These are phyloP conservation scores for Gastrophryne carolinensis DNA, from an alignment of 2,797 vertebrate genomes.

Conservation along the genomic window DNA sequence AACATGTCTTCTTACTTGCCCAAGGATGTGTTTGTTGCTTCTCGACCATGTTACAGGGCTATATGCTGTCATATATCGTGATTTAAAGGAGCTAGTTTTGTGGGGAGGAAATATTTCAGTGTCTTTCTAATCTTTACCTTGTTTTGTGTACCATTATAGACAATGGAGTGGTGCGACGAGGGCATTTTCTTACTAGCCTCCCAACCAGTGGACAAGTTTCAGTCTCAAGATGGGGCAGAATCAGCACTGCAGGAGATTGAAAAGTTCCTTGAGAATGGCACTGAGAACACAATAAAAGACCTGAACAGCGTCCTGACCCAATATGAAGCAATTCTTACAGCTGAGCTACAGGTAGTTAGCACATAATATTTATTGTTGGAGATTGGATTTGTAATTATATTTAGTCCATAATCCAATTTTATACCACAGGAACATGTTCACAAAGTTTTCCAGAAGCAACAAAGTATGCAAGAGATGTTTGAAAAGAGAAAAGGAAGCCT, in stretches of 20 bases:
- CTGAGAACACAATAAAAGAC: slow-evolving; percentile 81
- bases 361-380: neutral
- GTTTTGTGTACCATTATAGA: slow-evolving; percentile 65
- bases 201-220: slow-evolving; percentile 94
- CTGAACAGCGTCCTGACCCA: slow-evolving; percentile 75
- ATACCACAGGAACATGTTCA: slow-evolving; percentile 84
- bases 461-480: slow-evolving; percentile 94
- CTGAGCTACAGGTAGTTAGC: slow-evolving; percentile 80
- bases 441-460: slow-evolving; percentile 90
- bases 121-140: neutral
- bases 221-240: slow-evolving; percentile 95
- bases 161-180: slow-evolving; percentile 89
- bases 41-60: too few species aligned
- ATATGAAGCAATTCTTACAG: slow-evolving; percentile 82
- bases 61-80: too few species aligned
- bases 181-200: slow-evolving; percentile 94
- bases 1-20: too few species aligned
- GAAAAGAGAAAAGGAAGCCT: slow-evolving; percentile 90
- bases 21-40: too few species aligned
- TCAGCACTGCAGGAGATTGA: slow-evolving; percentile 91
- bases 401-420: neutral
- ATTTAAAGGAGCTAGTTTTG: too few species aligned
- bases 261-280: slow-evolving; percentile 82
- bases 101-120: neutral
- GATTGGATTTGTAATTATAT: neutral